Evolutionary conservation across 2,888 invertebrate genomes (phyloP), one percentile per base, ranked within the genome.

Genomic region (Lycia hirtaria): DNA sequence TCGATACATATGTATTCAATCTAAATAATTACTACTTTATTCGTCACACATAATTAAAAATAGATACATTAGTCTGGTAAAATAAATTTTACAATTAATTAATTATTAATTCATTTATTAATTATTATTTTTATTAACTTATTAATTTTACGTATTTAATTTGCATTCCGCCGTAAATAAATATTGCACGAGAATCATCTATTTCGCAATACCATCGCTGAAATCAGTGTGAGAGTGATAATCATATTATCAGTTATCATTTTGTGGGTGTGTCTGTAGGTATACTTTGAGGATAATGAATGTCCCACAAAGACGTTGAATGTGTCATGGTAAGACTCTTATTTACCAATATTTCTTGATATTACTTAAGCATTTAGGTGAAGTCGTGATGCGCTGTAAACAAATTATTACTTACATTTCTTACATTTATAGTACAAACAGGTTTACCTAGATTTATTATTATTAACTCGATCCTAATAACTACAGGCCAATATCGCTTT

Each of bases 201-300:
- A 41, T 28, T 20, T 7, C 12, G 14, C 15, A 24, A 4, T 15
- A 0, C 0, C 9, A 4, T 1, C 15, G 26, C 10, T 4, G 15
- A 17, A 28, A 26, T 26, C 17, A 4, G 26, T n/a, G 4, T 2
- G 7, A 40, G 17, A n/a, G 10, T n/a, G 41, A 15, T 26, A 41
- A 40, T 26, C 15, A 41, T 41, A 3, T 30, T 12, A 30, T n/a
- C 5, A 12, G 26, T 26, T 26, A 28, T 26, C 15, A 26, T 14
- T 14, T 40, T 9, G 41, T 41, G 26, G 41, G 41, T 41, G 41
- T 41, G 41, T 41, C 26, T 17, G 26, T 40, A 40, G 12, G 38
- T 19, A n/a, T 4, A n/a, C n/a, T n/a, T n/a, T 10, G 17, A 38
- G n/a, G 19, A 0, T n/a, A 37, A 12, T 22, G 20, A 40, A 22